phyloP scores from a whole-genome alignment of 2,113 vertebrate genomes.

The Plecturocebus donacophilus region DNA sequence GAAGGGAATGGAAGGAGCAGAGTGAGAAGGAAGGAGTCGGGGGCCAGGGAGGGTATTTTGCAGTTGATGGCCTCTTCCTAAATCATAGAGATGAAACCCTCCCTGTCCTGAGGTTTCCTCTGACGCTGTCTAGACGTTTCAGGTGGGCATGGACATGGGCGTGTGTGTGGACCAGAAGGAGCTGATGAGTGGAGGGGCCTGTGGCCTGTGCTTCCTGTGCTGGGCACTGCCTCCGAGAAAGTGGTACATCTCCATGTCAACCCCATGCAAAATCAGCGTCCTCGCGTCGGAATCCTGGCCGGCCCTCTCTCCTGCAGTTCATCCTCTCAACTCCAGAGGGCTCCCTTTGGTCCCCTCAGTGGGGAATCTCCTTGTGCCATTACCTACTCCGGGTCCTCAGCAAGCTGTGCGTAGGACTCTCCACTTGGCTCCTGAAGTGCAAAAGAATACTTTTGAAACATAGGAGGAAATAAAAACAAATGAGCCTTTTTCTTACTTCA shows the following conservation, averaged over 20 bases:
- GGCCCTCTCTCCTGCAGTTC: neutral
- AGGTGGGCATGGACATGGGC: too few relatives aligned
- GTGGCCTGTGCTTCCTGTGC: too few relatives aligned
- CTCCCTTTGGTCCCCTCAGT: too few relatives aligned
- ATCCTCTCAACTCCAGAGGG: neutral
- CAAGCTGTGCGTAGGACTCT: neutral
- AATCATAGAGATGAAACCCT: neutral
- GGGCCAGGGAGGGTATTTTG: too few relatives aligned
- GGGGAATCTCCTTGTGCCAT: neutral
- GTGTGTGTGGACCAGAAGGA: too few relatives aligned
- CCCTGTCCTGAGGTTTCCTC: neutral
- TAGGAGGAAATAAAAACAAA: neutral
- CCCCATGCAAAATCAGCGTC: neutral
- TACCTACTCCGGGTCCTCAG: neutral
- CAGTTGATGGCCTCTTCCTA: neutral
- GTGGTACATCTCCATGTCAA: neutral
- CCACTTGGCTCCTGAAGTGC: neutral
- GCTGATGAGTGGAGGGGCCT: too few relatives aligned
- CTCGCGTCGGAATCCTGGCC: neutral
- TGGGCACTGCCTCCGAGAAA: neutral
- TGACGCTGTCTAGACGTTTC: neutral
- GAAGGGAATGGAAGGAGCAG: fast-evolving
- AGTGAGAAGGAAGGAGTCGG: fast-evolving
- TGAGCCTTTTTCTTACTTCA: neutral
- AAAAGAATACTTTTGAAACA: neutral